phyloP scores from a whole-genome alignment of 2,888 invertebrate species.

The Scaptomyza cyrtandrae region DNA sequence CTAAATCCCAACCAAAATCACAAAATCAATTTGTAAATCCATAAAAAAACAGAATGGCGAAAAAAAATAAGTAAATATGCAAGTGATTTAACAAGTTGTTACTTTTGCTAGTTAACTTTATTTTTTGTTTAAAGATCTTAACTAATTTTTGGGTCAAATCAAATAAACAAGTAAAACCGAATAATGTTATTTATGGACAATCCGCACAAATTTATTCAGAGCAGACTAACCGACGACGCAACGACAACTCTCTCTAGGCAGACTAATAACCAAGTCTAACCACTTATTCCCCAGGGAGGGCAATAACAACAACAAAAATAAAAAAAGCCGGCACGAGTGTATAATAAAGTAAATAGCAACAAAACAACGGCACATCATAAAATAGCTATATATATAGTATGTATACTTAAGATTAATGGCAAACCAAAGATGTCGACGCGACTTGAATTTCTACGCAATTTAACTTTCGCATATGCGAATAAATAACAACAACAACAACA shows the following conservation, averaged over 20 bases:
- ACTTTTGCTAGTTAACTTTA: conserved; percentile 12
- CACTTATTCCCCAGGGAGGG: conserved; percentile 7
- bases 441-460: conserved; percentile 77
- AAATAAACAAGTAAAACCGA: conserved; percentile 29
- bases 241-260: conserved; percentile 8
- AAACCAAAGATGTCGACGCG: conserved; percentile 54
- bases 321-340: conserved; percentile 34
- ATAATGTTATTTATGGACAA: conserved; percentile 49
- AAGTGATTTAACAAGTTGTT: conserved; percentile 27
- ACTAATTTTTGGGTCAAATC: conserved; percentile 53
- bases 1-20: conserved; percentile 28
- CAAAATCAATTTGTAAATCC: conserved; percentile 43
- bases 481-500: conserved; percentile 26
- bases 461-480: conserved; percentile 67
- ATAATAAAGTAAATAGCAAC: conserved; percentile 55
- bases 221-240: conserved; percentile 35
- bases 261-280: conserved; percentile 5
- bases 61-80: conserved; percentile 32
- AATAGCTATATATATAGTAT: conserved; percentile 61
- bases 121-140: conserved; percentile 39
- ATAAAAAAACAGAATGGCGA: conserved; percentile 19
- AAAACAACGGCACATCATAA: conserved; percentile 66
- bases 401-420: conserved; percentile 45
- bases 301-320: neutral
- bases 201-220: conserved; percentile 37